These are phyloP conservation scores for Eristalinus sepulchralis DNA, from an alignment of 2,888 invertebrate genomes.

Conservation along the genomic window DNA sequence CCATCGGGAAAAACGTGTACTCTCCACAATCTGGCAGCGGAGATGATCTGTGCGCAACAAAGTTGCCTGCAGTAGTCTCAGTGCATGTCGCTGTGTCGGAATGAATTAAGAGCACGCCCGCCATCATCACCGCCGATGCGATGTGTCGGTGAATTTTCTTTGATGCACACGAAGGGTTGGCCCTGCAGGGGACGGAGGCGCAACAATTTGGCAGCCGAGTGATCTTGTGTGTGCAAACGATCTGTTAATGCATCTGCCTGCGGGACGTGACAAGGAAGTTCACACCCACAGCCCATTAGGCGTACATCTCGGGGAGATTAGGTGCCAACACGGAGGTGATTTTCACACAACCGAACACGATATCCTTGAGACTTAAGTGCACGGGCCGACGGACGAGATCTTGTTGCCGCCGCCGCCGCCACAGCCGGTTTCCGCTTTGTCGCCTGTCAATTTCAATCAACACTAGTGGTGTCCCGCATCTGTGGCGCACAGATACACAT, in stretches of 20 bases:
- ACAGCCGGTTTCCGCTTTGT: slow-evolving; percentile 66
- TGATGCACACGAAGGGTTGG: slow-evolving; percentile 45
- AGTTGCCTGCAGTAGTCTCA: slow-evolving; percentile 14
- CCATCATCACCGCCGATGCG: slow-evolving; percentile 28
- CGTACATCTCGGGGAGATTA: slow-evolving; percentile 26
- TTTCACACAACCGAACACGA: slow-evolving; percentile 32
- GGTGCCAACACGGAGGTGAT: slow-evolving; percentile 35
- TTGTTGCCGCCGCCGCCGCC: slow-evolving; percentile 33
- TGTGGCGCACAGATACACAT: background rate
- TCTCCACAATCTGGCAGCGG: background rate
- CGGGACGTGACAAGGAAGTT: slow-evolving; percentile 23
- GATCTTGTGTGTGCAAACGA: slow-evolving; percentile 12
- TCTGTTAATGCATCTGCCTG: slow-evolving; percentile 46
- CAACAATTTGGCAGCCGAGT: slow-evolving; percentile 34
- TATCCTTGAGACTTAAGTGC: slow-evolving; percentile 26
- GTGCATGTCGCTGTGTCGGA: slow-evolving; percentile 29
- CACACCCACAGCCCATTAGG: slow-evolving; percentile 26
- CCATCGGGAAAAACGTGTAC: slow-evolving; percentile 38
- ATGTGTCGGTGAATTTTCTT: slow-evolving; percentile 45
- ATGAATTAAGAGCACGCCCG: slow-evolving; percentile 24
- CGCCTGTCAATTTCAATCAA: slow-evolving; percentile 54
- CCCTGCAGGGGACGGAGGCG: background rate
- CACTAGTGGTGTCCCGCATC: slow-evolving; percentile 2
- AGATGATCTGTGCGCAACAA: slow-evolving; percentile 39
- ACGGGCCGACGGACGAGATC: background rate